A percentile compares a stretch with the other conserved stretches of the same genome.
phyloP scores from a whole-genome alignment of 2,113 vertebrate species.

The Glaucidium brasilianum region DNA sequence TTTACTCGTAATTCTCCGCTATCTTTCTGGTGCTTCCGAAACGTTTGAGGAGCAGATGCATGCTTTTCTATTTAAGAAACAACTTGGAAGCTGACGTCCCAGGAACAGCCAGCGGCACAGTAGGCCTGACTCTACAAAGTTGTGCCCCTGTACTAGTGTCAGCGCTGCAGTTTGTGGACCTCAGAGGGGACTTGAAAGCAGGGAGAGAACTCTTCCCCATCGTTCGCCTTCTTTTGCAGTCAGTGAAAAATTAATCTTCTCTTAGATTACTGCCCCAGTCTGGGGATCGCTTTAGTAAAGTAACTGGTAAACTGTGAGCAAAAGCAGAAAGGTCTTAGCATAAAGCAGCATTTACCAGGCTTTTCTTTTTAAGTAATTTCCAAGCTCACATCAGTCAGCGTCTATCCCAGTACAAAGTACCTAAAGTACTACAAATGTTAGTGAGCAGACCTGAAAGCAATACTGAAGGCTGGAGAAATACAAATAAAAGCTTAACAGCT shows the following conservation, averaged over 20 bases:
- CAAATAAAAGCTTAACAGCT: constrained; percentile 11
- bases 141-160: constrained; percentile 10
- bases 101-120: constrained; percentile 33
- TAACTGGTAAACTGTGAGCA: not conserved
- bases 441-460: constrained; percentile 5
- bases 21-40: constrained; percentile 59
- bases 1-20: constrained; percentile 72
- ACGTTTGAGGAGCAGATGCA: constrained; percentile 46
- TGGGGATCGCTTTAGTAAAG: not conserved
- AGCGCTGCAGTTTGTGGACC: not conserved
- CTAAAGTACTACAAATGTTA: not conserved
- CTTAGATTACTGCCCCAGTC: not conserved
- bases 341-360: not conserved
- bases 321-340: not conserved
- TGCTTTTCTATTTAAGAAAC: constrained; percentile 46
- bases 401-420: not conserved
- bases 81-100: constrained; percentile 37
- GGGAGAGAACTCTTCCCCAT: not conserved
- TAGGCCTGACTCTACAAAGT: constrained; percentile 38
- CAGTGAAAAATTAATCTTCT: constrained; percentile 19
- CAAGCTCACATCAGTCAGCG: not conserved
- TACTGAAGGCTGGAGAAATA: constrained; percentile 28
- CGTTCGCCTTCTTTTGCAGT: not conserved
- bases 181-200: constrained; percentile 26
- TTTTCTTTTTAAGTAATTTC: not conserved